A percentile compares a stretch with the other conserved stretches of the same genome.
phyloP scores from a whole-genome alignment of 2,113 vertebrate genomes.

The Mormyrus lacerda region DNA sequence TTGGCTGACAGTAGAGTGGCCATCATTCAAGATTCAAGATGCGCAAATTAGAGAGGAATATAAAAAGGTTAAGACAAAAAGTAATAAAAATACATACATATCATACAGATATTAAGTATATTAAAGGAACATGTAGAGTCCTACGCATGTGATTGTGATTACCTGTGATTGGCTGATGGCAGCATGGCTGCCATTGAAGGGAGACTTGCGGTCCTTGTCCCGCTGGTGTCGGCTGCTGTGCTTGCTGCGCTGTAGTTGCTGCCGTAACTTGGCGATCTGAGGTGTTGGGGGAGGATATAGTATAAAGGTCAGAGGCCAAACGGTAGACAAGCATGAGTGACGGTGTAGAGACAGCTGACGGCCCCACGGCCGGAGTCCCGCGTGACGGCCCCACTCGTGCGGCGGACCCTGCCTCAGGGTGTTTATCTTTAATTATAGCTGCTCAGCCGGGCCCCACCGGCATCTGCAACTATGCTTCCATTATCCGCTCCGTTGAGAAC shows the following conservation, averaged over 20 bases:
- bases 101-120: not conserved
- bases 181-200: constrained; percentile 92
- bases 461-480: not conserved
- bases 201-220: constrained; percentile 95
- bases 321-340: not conserved
- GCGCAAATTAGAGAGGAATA: too few relatives aligned
- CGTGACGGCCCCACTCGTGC: not conserved
- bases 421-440: not conserved
- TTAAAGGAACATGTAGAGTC: not conserved
- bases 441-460: not conserved
- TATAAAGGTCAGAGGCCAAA: not conserved
- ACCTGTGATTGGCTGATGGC: constrained; percentile 77
- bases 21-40: too few relatives aligned
- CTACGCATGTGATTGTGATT: constrained; percentile 40
- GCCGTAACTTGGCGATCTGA: constrained; percentile 94
- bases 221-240: constrained; percentile 95
- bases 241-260: constrained; percentile 96
- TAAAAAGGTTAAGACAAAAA: too few relatives aligned
- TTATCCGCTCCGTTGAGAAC: not conserved
- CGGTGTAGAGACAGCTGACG: not conserved
- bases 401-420: not conserved
- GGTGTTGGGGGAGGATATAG: not conserved
- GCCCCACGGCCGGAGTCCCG: not conserved
- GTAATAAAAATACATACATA: too few relatives aligned
- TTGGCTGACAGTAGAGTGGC: not conserved